Evolutionary conservation across 2,797 vertebrate genomes (phyloP).

Genomic region (Pseudochirops cupreus): DNA sequence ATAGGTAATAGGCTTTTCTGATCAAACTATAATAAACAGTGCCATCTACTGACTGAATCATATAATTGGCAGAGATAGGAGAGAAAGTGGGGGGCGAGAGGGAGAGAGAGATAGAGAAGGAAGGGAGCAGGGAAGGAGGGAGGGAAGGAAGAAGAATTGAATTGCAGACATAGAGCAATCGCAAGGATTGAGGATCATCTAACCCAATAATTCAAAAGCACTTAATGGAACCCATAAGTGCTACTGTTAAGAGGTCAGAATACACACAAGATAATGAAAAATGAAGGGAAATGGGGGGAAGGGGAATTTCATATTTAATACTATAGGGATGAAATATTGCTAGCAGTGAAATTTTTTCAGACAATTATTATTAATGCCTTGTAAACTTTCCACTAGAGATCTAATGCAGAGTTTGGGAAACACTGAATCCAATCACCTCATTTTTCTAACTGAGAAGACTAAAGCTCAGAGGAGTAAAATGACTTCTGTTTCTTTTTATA

Average conservation of each 20-base stretch:
- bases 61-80: constrained; percentile 13
- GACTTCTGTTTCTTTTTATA: not conserved
- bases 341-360: not conserved
- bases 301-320: not conserved
- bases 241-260: not conserved
- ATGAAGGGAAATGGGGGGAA: not conserved
- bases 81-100: not conserved
- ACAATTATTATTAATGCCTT: not conserved
- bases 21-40: constrained; percentile 75
- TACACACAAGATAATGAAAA: not conserved
- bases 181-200: no score
- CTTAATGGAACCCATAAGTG: not conserved
- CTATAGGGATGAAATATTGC: not conserved
- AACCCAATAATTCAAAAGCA: not conserved
- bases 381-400: not conserved
- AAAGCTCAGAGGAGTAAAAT: not conserved
- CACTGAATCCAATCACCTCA: not conserved
- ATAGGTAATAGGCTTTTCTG: constrained; percentile 24
- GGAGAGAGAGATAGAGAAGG: not conserved
- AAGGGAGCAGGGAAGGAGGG: not conserved
- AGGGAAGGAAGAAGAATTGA: not conserved
- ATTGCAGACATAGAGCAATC: no score
- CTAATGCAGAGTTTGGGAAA: not conserved
- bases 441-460: not conserved
- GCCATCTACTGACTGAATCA: constrained; percentile 79